Base-by-base conservation (phyloP, 1,140 invertebrate species). In the Brachionus paranguensis region DNA sequence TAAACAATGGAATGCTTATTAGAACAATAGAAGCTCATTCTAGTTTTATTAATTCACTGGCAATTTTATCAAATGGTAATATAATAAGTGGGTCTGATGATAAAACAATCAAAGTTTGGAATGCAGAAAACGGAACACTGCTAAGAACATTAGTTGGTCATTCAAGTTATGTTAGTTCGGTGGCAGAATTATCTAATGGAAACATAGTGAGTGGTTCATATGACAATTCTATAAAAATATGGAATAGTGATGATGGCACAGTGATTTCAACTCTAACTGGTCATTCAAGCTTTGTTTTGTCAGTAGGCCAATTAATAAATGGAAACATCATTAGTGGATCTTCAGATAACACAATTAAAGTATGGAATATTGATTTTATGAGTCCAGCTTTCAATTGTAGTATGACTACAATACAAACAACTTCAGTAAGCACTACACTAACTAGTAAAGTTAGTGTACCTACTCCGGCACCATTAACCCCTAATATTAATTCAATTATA, bases 91-190 rank as follows among this genome's bases (percentile, higher is more conserved):
- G 89, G 78, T 91, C 91, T 10, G 87, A 86, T 85, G 88, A 87
- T 50, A 91, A 90, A 88, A 87, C 91, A 90, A 90, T 90, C 6
- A 86, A 89, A 43, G 74, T 91, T 10, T 91, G 90, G 90, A 85
- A 91, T 81, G 88, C 89, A 86, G 86, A 78, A n/a, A 85, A 78
- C 2, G 89, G 89, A 84, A 86, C 85, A 37, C 20, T 89, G 29
- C 64, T 86, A 14, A 84, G 85, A n/a, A 88, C 87, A 55, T 86
- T 92, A 5, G 85, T 86, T 12, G 91, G 91, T 20, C 91, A 92
- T 86, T 87, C 88, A 14, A 88, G 92, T 86, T 89, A 90, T 84
- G 90, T 92, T 8, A 43, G 10, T 45, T 45, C 72, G 11, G 11
- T 78, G 3, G 37, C 33, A 27, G 12, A 37, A 12, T 24, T 78